A percentile compares a stretch with the other conserved stretches of the same genome.
Conservation (phyloP, 2,113 vertebrate species). For the Bufo gargarizans region DNA sequence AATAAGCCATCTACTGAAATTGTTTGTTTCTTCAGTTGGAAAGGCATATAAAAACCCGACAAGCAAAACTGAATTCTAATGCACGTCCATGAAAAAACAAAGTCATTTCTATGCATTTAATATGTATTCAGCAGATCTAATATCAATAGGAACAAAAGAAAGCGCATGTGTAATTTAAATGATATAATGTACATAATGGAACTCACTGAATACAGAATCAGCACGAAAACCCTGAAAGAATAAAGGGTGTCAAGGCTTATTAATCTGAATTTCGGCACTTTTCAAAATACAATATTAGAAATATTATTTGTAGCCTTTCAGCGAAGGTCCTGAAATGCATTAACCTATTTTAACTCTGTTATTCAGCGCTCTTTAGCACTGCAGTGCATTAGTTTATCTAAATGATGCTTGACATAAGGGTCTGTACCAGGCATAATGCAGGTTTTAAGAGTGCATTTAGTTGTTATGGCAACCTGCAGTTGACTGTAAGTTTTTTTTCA, state of each 20-base stretch:
- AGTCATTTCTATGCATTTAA: background rate
- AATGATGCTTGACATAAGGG: slow-evolving; percentile 37
- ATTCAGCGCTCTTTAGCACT: slow-evolving; percentile 16
- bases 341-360: slow-evolving; percentile 31
- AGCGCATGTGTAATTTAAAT: background rate
- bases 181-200: slow-evolving; percentile 12
- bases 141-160: slow-evolving; percentile 8
- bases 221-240: slow-evolving; percentile 5
- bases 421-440: background rate
- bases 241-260: background rate
- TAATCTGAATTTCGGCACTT: slow-evolving; percentile 2
- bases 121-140: slow-evolving; percentile 2
- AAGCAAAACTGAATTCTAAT: background rate
- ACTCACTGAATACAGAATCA: background rate
- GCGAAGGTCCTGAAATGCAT: slow-evolving; percentile 32
- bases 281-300: background rate
- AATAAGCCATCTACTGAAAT: background rate
- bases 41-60: background rate
- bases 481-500: background rate
- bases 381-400: slow-evolving; percentile 28
- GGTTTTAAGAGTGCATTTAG: slow-evolving; percentile 6
- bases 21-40: background rate
- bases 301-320: slow-evolving; percentile 27
- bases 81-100: background rate
- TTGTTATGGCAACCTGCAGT: slow-evolving; percentile 21